Evolutionary conservation across 2,888 invertebrate species (phyloP), one percentile per base, ranked within the genome.

Genomic region (Empis livida): DNA sequence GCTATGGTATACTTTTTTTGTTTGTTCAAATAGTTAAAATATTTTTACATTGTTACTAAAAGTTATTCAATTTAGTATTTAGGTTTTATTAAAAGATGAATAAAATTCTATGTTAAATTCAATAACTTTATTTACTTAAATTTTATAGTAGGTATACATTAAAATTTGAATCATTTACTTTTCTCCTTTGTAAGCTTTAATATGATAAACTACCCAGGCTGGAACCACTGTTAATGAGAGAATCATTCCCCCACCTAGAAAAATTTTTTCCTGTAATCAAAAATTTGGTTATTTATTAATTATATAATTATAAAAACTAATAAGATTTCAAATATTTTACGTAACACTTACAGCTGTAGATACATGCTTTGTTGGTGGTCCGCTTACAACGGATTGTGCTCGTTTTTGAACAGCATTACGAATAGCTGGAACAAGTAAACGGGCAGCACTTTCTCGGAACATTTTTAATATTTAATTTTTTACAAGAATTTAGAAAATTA

Each of bases 311-410:
- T 5, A n/a, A n/a, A n/a, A n/a, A n/a, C n/a, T n/a, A n/a, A n/a
- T n/a, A n/a, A n/a, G n/a, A n/a, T n/a, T n/a, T 16, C 39, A 39
- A 40, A 32, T 45, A 39, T n/a, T 61, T 63, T 62, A 65, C 60
- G 63, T 62, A 64, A 64, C 55, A 65, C 68, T 66, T 59, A 68
- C 68, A 44, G 62, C 64, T 31, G 54, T 56, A 13, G 68, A 59
- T 30, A 68, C 40, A 46, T 63, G 61, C 38, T 61, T 51, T 5
- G 61, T 63, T 42, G 68, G 65, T 48, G 68, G 68, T 8, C 66
- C 66, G 10, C 62, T 59, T 9, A 68, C 54, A 16, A 61, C 68
- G 23, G 68, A 66, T 54, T 65, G 61, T 48, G 54, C 60, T 41
- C 68, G 61, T 37, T 55, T 58, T 56, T 67, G 68, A 49, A 63